Evolutionary conservation across 2,113 vertebrate genomes (phyloP).

Genomic region (Myotis brandtii): DNA sequence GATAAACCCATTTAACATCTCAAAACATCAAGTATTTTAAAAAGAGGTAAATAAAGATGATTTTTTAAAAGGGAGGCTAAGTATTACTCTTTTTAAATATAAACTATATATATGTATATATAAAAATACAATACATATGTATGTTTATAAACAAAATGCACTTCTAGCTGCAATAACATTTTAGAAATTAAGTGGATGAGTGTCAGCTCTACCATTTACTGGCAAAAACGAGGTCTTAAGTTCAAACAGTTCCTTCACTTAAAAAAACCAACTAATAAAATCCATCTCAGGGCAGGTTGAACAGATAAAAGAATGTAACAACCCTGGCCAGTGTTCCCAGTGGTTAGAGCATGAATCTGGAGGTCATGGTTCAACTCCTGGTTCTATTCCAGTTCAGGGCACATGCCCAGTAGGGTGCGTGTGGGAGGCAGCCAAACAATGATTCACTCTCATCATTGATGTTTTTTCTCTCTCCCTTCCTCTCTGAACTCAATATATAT

Average conservation of each 20-base stretch:
- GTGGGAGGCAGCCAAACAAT: too few species aligned
- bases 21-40: conserved; percentile 11
- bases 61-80: background rate
- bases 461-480: too few species aligned
- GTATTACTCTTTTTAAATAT: background rate
- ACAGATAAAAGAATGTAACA: background rate
- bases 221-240: background rate
- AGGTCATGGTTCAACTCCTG: background rate
- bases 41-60: background rate
- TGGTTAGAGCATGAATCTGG: too few species aligned
- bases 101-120: too few species aligned
- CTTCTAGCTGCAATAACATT: background rate
- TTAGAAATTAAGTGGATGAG: background rate
- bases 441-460: too few species aligned
- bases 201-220: background rate
- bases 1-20: background rate
- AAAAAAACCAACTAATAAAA: background rate
- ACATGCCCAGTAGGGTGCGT: too few species aligned
- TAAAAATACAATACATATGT: background rate
- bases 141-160: background rate
- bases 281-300: background rate
- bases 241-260: background rate
- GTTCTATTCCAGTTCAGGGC: background rate
- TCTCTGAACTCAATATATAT: too few species aligned
- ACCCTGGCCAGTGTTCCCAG: too few species aligned